Base-by-base conservation (phyloP, 1,140 invertebrate genomes). In the Yoshiicerus persimilis region DNA sequence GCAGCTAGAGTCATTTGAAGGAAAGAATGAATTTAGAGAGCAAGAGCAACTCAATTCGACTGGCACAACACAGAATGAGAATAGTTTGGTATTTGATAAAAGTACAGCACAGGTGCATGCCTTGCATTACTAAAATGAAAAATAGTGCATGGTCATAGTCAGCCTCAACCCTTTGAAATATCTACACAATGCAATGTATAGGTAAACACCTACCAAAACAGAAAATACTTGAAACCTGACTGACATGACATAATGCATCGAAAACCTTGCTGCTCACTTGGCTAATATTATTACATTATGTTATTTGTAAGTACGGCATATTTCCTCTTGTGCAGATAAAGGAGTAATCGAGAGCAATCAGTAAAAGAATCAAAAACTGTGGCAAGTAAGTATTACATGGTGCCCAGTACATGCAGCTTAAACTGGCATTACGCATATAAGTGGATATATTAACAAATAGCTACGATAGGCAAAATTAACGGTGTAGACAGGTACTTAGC, bases 131-230 rank as follows among this genome's bases (percentile, higher is more conserved):
- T 38, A 20, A 80, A n/a, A 80, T 80, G 30, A 80, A 80, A 70
- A 80, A 80, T 80, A 38, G 75, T 80, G 75, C 75, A 80, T 80
- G 75, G 75, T 80, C 75, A 80, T 34, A 80, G 75, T 80, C 34
- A 80, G 34, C 34, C 75, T 30, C 27, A 27, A n/a, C 64, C 64
- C 47, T 56, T 56, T 20, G 47, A 70, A 66, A 70, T 9, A 70
- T n/a, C n/a, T n/a, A n/a, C n/a, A n/a, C n/a, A n/a, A n/a, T n/a
- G n/a, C 64, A 70, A 70, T 70, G 64, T 16, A 70, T 30, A 36
- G 16, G 75, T 80, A 2, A 80, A 32, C 11, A 30, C 27, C 25
- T 30, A 10, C 25, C 66, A 32, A 80, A 36, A 80, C 38, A n/a
- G 30, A 80, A 32, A 38, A 8, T 16, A n/a, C 75, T 80, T 36